Evolutionary conservation across 2,113 vertebrate species (phyloP), one percentile per base, ranked within the genome.

Genomic region (Lethenteron reissneri): DNA sequence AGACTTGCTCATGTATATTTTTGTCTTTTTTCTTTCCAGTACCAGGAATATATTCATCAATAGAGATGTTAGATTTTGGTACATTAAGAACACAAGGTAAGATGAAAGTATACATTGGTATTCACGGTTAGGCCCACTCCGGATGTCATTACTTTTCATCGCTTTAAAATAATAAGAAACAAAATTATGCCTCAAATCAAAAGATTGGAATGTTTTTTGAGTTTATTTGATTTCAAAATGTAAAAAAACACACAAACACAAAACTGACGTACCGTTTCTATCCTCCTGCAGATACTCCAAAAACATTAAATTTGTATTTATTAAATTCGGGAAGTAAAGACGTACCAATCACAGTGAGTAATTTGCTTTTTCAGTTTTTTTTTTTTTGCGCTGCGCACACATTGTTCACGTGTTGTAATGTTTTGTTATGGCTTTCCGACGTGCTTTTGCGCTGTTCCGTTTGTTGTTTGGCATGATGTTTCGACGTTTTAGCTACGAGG

Each of bases 271-370:
- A 57, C 64, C 58, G n/a, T 19, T 72, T 60, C 70, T 14, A 58
- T 74, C 78, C 78, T 78, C 80, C 78, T 78, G 75, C 80, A 99
- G 92, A 97, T 89, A 82, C 87, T 73, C 91, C 92, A 77, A 99
- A 97, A 84, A 82, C 86, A 80, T 84, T 97, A 78, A 97, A 97
- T 83, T 83, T 99, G 71, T 89, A 99, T 81, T 88, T 99, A 80
- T 83, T 97, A 84, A 99, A 99, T 88, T 96, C 92, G 76, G 94
- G 94, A 85, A 77, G 86, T 80, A 97, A 95, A 86, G 92, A 99
- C 78, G 92, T 95, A 78, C 89, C 88, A 71, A 95, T 99, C 75
- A 99, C 92, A 74, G 94, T 99, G 84, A 78, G 88, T 82, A 41
- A 68, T 83, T 75, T 76, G 41, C 68, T 78, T 76, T 57, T n/a